Evolutionary conservation across 2,888 invertebrate genomes (phyloP).

Genomic region (Caenorhabditis afra): DNA sequence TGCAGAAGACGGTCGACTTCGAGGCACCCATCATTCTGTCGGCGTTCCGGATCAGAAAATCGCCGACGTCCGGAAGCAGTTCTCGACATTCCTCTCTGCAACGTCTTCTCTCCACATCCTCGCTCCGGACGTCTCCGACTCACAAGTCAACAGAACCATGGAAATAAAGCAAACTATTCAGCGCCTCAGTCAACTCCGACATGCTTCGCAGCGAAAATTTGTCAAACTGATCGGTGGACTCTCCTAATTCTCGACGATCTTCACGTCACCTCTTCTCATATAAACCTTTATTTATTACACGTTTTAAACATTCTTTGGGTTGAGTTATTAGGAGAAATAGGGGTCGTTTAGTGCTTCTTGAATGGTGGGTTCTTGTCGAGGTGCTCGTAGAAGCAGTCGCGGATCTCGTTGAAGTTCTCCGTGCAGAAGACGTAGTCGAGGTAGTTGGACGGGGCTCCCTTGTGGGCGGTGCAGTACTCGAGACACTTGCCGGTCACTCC

Average conservation of each 20-base stretch:
- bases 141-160: slow-evolving; percentile 34
- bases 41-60: slow-evolving; percentile 19
- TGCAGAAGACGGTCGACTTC: background rate
- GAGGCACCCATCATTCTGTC: slow-evolving; percentile 5
- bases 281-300: slow-evolving; percentile 9
- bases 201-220: background rate
- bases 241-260: background rate
- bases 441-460: slow-evolving; percentile 79
- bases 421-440: slow-evolving; percentile 77
- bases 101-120: background rate
- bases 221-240: background rate
- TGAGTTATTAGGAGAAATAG: slow-evolving; percentile 1
- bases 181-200: background rate
- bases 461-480: slow-evolving; percentile 79
- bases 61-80: slow-evolving; percentile 11
- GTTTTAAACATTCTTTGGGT: slow-evolving; percentile 5
- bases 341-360: slow-evolving; percentile 69
- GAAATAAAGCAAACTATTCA: slow-evolving; percentile 1
- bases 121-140: background rate
- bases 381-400: slow-evolving; percentile 76
- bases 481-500: slow-evolving; percentile 73
- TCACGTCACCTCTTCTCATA: no score
- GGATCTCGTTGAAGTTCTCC: slow-evolving; percentile 78
- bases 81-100: slow-evolving; percentile 32
- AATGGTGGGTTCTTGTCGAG: slow-evolving; percentile 76